Evolutionary conservation across 2,113 vertebrate species (phyloP), one percentile per base, ranked within the genome.

Genomic region (Cebidichthys violaceus): DNA sequence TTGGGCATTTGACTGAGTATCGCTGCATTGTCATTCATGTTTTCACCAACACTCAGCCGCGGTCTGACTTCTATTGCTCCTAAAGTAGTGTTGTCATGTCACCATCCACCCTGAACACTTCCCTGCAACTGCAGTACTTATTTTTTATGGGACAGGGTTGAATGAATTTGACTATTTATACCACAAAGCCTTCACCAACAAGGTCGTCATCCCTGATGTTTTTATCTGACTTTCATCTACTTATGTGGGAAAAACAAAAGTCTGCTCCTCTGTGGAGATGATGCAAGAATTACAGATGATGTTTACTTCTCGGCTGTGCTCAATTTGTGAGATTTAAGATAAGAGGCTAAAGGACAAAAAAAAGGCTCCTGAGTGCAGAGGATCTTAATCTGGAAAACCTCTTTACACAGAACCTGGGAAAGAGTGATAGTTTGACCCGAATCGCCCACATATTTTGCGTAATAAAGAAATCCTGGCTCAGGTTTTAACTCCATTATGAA

Each of bases 371-470:
- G 17, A 75, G 33, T 79, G 64, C 61, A 60, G 79, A 79, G 29
- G 33, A 69, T 77, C 31, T n/a, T 52, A 29, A 83, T 81, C 70
- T 90, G 89, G 83, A 88, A 93, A 88, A 86, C 39, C 72, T 60
- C 73, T 83, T 86, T 60, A 62, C 13, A 22, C 31, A 64, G 27
- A 86, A 82, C 55, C 60, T 45, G 79, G 68, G 59, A 87, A 84
- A 76, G 67, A 80, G 70, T 4, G 20, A 78, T 73, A 43, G 24
- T 59, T 67, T 65, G 86, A 89, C 74, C 68, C 66, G 57, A 86
- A 71, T 77, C 80, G 64, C 90, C 92, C 82, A 92, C 93, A 81
- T 88, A 74, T 73, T 81, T 75, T 45, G 75, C 77, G 70, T 65
- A 88, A 85, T 83, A 82, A 89, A 76, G 71, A 52, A 57, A 85